Evolutionary conservation across 1,140 invertebrate species (phyloP).

Genomic region (Bathynomus jamesi): DNA sequence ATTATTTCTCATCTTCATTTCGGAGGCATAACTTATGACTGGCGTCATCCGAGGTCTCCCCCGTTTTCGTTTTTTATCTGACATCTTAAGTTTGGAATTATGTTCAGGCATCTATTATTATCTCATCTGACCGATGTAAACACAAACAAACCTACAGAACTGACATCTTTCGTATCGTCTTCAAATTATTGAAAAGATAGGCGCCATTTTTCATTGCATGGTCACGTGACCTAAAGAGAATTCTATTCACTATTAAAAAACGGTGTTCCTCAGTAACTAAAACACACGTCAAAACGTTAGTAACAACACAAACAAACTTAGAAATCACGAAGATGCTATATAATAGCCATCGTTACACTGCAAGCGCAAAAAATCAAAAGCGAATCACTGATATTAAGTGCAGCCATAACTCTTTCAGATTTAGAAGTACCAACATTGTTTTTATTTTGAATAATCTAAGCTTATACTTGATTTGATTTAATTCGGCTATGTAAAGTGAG

Average conservation of each 20-base stretch:
- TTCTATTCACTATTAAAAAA: too few relatives aligned
- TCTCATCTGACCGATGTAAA: conserved; percentile 25
- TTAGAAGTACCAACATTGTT: neutral
- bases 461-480: too few relatives aligned
- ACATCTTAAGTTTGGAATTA: neutral
- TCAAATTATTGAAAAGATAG: conserved; percentile 31
- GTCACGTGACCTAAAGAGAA: conserved; percentile 25
- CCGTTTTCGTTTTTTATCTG: conserved; percentile 13
- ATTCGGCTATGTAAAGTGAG: too few relatives aligned
- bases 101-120: neutral
- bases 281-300: too few relatives aligned
- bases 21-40: conserved; percentile 13
- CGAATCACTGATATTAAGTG: too few relatives aligned
- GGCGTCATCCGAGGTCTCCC: conserved; percentile 6
- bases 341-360: too few relatives aligned
- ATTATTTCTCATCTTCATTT: conserved; percentile 18
- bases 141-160: conserved; percentile 34
- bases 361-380: too few relatives aligned
- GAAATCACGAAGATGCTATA: too few relatives aligned
- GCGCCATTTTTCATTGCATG: conserved; percentile 33
- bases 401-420: neutral
- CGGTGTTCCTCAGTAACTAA: too few relatives aligned
- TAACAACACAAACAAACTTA: too few relatives aligned
- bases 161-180: conserved; percentile 33
- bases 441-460: too few relatives aligned